Evolutionary conservation across 1,140 invertebrate species (phyloP).

Genomic region (Orchesella cincta): DNA sequence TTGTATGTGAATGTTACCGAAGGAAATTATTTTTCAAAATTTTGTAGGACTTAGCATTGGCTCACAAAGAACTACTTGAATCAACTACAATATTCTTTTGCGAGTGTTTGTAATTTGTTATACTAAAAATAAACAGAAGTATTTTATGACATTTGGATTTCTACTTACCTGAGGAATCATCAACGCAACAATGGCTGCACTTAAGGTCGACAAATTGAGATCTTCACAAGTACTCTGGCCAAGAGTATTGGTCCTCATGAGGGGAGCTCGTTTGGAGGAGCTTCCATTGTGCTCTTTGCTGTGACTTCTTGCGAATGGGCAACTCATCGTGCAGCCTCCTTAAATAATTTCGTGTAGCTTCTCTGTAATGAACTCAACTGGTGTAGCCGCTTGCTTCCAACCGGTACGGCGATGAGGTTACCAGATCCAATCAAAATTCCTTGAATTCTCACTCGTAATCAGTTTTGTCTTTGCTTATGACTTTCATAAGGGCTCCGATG

Average conservation of each 20-base stretch:
- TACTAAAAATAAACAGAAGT: neutral
- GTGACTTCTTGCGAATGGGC: conserved; percentile 28
- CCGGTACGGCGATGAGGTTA: too few relatives aligned
- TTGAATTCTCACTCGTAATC: too few relatives aligned
- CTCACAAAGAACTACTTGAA: neutral
- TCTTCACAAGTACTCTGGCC: conserved; percentile 38
- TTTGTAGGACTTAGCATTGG: too few relatives aligned
- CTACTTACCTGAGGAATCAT: conserved; percentile 45
- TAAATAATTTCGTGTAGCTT: too few relatives aligned
- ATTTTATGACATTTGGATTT: neutral
- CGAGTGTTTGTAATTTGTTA: neutral
- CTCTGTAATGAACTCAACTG: too few relatives aligned
- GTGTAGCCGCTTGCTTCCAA: too few relatives aligned
- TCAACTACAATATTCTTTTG: neutral
- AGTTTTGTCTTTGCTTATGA: too few relatives aligned
- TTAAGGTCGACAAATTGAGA: conserved; percentile 47
- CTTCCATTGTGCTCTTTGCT: conserved; percentile 17
- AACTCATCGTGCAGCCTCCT: conserved; percentile 37
- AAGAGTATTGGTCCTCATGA: conserved; percentile 36
- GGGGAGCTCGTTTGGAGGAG: conserved; percentile 11
- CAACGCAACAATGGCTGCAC: conserved; percentile 47
- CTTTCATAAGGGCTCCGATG: too few relatives aligned
- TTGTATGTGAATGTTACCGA: neutral
- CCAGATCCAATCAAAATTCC: too few relatives aligned
- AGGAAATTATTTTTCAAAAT: neutral